Percentiles rank a stretch among this genome's conserved stretches.
phyloP scores from a whole-genome alignment of 1,140 invertebrate species.

The Diorhabda sublineata region DNA sequence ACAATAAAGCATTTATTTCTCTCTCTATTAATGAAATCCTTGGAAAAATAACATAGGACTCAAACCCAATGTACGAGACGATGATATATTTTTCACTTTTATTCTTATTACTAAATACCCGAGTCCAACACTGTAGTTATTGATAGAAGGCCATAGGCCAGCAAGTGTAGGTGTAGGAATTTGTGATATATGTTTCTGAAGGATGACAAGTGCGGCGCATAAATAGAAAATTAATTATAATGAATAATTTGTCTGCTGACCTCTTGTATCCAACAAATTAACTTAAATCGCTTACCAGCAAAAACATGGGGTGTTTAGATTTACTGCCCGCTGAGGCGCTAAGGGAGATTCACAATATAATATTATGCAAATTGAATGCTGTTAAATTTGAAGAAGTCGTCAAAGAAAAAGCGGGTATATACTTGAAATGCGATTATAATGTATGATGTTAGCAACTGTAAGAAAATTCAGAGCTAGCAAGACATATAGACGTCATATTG shows the following conservation, averaged over 20 bases:
- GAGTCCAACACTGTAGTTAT: background rate
- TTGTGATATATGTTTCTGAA: conserved; percentile 16
- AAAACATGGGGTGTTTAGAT: background rate
- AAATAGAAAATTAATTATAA: conserved; percentile 13
- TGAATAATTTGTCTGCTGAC: conserved; percentile 15
- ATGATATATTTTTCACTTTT: too few relatives aligned
- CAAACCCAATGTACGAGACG: too few relatives aligned
- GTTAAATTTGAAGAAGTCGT: background rate
- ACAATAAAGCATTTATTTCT: too few relatives aligned
- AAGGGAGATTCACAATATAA: background rate
- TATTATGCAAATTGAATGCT: background rate
- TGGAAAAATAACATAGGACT: too few relatives aligned
- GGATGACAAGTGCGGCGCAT: conserved; percentile 10
- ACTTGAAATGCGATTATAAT: too few relatives aligned
- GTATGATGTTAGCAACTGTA: too few relatives aligned
- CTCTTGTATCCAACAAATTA: conserved; percentile 4
- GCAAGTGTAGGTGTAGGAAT: conserved; percentile 12
- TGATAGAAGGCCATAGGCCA: conserved; percentile 5
- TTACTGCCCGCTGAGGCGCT: background rate
- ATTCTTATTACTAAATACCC: too few relatives aligned
- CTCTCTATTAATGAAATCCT: too few relatives aligned
- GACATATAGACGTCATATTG: too few relatives aligned
- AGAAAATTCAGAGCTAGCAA: too few relatives aligned
- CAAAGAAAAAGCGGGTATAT: background rate
- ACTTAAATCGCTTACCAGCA: background rate